phyloP scores from a whole-genome alignment of 92 coral and sea anemone genomes.

The Phymanthus crucifer region DNA sequence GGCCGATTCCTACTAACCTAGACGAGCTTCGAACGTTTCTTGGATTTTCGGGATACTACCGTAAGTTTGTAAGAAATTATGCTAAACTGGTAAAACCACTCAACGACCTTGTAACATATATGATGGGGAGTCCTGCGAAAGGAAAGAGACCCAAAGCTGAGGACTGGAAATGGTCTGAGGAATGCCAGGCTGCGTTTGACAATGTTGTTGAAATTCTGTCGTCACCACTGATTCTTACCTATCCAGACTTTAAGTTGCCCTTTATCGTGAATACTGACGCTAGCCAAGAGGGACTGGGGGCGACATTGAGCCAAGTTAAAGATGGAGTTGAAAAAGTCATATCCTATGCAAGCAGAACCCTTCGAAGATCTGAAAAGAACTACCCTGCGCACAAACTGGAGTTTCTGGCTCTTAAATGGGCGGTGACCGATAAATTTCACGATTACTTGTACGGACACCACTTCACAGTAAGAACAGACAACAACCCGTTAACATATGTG shows the following conservation, averaged over 20 bases:
- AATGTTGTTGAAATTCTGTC: conserved; percentile 31
- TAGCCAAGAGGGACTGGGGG: not conserved
- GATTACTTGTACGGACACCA: not conserved
- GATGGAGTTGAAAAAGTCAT: not conserved
- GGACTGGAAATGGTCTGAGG: conserved; percentile 30
- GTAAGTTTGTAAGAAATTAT: not conserved
- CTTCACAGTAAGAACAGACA: not conserved
- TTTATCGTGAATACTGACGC: not conserved
- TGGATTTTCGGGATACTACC: not conserved
- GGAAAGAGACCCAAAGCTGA: not conserved
- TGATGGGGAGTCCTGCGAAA: not conserved
- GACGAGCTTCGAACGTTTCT: not conserved
- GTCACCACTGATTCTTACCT: conserved; percentile 35
- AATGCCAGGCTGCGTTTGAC: conserved; percentile 39
- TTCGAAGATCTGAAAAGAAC: not conserved
- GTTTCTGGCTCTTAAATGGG: conserved; percentile 9
- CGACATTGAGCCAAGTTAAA: not conserved
- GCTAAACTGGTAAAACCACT: not conserved
- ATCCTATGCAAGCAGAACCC: conserved; percentile 15
- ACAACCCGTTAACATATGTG: not conserved
- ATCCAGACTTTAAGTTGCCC: conserved; percentile 27
- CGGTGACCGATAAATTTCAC: conserved; percentile 8
- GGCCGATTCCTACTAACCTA: not conserved
- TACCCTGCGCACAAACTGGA: conserved; percentile 16
- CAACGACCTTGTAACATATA: not conserved